phyloP scores from a whole-genome alignment of 2,888 invertebrate species.

The Sinotaia quadrata region DNA sequence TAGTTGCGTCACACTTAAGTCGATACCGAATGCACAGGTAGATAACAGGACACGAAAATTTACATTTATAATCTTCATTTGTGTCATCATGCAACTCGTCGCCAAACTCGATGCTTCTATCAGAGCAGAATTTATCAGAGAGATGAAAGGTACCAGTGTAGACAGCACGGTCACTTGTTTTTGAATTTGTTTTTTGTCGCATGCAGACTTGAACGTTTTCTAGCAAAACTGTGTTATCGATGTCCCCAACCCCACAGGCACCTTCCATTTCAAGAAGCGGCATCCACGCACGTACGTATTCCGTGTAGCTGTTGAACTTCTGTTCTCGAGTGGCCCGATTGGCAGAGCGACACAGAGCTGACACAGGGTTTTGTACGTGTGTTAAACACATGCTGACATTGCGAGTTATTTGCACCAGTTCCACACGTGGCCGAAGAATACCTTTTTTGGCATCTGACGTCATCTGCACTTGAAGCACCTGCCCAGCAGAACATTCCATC shows the following conservation, averaged over 20 bases:
- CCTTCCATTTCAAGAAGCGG: slow-evolving; percentile 53
- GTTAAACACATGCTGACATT: slow-evolving; percentile 39
- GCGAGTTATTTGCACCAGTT: slow-evolving; percentile 34
- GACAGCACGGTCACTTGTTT: not conserved
- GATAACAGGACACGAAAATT: not conserved
- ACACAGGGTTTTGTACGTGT: slow-evolving; percentile 42
- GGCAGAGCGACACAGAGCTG: slow-evolving; percentile 38
- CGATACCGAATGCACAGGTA: slow-evolving; percentile 19
- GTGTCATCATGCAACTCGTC: not conserved
- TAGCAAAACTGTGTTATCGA: not conserved
- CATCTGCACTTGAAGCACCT: slow-evolving; percentile 40
- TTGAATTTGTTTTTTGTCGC: not conserved
- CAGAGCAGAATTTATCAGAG: slow-evolving; percentile 5
- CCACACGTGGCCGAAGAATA: slow-evolving; percentile 31
- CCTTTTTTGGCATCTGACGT: slow-evolving; percentile 36
- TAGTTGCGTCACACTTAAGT: not conserved
- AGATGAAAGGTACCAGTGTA: not conserved
- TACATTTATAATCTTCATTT: not conserved
- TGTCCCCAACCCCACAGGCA: slow-evolving; percentile 25
- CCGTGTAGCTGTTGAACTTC: slow-evolving; percentile 1
- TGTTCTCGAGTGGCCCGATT: slow-evolving; percentile 32
- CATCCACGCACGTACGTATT: slow-evolving; percentile 33
- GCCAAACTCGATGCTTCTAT: slow-evolving; percentile 6
- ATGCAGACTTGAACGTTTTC: not conserved
- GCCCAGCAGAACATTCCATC: slow-evolving; percentile 33